phyloP scores from a whole-genome alignment of 1,140 invertebrate species.

The Nylanderia fulva region DNA sequence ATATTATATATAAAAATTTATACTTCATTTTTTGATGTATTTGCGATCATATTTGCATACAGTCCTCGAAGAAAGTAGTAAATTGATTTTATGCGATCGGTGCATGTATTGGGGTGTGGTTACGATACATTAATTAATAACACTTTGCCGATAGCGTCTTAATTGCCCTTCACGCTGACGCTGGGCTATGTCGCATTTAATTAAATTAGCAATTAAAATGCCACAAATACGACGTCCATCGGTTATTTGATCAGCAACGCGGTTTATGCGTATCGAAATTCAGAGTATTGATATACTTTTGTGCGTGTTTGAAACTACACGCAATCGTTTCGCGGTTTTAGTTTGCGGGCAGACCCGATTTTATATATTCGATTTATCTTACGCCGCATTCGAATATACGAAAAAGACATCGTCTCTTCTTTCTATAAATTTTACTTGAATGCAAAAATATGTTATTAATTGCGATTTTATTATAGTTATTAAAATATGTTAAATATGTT shows the following conservation, averaged over 20 bases:
- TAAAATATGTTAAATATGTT: no score
- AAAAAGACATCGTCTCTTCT: neutral
- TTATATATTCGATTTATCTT: slow-evolving; percentile 63
- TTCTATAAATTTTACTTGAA: neutral
- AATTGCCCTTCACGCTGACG: slow-evolving; percentile 70
- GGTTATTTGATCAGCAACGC: slow-evolving; percentile 6
- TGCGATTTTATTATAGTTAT: neutral
- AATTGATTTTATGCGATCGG: slow-evolving; percentile 57
- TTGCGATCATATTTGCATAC: neutral
- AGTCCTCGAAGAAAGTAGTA: slow-evolving; percentile 16
- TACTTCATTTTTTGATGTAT: neutral
- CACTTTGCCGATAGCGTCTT: slow-evolving; percentile 79
- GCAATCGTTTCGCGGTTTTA: slow-evolving; percentile 57
- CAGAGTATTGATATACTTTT: neutral
- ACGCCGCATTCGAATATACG: neutral
- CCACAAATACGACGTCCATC: slow-evolving; percentile 51
- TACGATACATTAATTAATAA: slow-evolving; percentile 82
- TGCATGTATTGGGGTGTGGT: slow-evolving; percentile 12
- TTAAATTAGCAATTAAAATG: slow-evolving; percentile 84
- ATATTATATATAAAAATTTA: neutral
- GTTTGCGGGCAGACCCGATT: slow-evolving; percentile 49
- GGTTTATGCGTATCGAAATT: slow-evolving; percentile 45
- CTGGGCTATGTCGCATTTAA: slow-evolving; percentile 74
- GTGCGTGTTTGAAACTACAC: slow-evolving; percentile 6
- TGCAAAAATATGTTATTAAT: neutral